Conservation (phyloP, 2,888 invertebrate species). For the Harmothoe impar region DNA sequence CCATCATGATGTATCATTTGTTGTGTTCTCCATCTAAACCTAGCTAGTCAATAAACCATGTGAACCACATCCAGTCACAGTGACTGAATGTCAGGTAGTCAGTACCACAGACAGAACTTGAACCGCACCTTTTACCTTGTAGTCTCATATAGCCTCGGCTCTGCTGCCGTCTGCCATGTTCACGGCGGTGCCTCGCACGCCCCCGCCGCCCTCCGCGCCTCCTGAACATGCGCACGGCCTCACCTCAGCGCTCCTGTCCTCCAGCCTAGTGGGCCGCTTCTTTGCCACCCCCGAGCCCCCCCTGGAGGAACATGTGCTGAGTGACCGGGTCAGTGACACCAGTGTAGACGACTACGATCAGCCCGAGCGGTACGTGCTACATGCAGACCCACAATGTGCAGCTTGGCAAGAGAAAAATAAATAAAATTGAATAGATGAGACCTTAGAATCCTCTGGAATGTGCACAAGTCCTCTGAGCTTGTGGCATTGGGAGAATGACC, state of each 20-base stretch:
- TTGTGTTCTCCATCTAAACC: no score
- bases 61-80: no score
- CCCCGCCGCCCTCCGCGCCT: constrained; percentile 70
- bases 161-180: constrained; percentile 77
- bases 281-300: constrained; percentile 63
- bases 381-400: not conserved
- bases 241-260: constrained; percentile 72
- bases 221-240: constrained; percentile 68
- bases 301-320: constrained; percentile 74
- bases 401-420: not conserved
- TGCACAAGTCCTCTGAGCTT: no score
- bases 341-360: constrained; percentile 80
- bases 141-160: constrained; percentile 74
- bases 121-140: not conserved
- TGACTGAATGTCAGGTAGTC: no score
- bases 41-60: no score
- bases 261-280: constrained; percentile 71
- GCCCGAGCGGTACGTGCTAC: constrained; percentile 44
- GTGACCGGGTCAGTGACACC: constrained; percentile 78
- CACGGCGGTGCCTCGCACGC: constrained; percentile 76
- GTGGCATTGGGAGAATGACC: no score
- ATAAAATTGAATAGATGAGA: no score
- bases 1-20: no score
- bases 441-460: no score
- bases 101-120: no score